These are phyloP conservation scores for Hypercompe scribonia DNA, from an alignment of 2,888 invertebrate genomes.

Conservation along the genomic window DNA sequence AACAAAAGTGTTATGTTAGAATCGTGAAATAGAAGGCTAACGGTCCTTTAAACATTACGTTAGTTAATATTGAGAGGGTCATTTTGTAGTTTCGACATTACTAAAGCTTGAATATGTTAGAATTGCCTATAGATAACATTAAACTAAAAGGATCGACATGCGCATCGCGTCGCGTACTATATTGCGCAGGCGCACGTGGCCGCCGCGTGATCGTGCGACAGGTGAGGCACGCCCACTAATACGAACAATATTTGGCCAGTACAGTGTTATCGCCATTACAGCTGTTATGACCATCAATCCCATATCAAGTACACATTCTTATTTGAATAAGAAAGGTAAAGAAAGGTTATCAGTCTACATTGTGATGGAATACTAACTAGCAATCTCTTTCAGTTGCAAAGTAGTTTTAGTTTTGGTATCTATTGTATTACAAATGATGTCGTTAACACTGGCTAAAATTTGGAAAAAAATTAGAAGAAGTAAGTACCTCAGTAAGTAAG, in stretches of 20 bases:
- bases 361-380: neutral
- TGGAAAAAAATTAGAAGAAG: neutral
- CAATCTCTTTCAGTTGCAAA: neutral
- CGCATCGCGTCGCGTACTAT: conserved; percentile 55
- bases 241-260: conserved; percentile 47
- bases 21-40: conserved; percentile 44
- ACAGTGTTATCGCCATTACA: conserved; percentile 35
- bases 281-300: conserved; percentile 18
- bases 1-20: conserved; percentile 44
- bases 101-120: conserved; percentile 33
- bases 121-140: conserved; percentile 51
- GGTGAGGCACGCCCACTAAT: conserved; percentile 62
- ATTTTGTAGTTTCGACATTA: conserved; percentile 40
- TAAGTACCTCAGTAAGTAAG: neutral
- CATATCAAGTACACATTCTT: conserved; percentile 14
- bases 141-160: conserved; percentile 46
- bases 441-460: neutral
- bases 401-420: neutral
- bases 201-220: conserved; percentile 67
- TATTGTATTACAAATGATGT: neutral
- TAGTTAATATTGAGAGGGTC: conserved; percentile 31
- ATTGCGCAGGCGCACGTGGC: conserved; percentile 67
- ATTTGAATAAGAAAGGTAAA: neutral
- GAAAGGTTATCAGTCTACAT: neutral
- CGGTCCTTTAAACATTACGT: conserved; percentile 37